phyloP scores from a whole-genome alignment of 1,140 invertebrate genomes.

The Penaeus vannamei region DNA sequence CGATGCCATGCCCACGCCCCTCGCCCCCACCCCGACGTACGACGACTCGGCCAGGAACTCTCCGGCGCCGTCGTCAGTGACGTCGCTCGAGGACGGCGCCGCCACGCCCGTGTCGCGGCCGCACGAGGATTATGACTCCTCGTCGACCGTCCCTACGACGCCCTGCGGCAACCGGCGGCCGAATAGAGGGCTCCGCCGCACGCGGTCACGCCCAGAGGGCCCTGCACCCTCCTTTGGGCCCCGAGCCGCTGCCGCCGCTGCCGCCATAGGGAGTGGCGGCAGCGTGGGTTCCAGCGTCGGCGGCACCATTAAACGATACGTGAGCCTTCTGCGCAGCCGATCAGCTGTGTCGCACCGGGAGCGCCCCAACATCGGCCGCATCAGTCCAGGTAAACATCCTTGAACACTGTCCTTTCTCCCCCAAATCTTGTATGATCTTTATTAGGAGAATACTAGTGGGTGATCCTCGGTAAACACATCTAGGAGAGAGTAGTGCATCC shows the following conservation, averaged over 20 bases:
- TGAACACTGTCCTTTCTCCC: background rate
- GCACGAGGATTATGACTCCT: constrained; percentile 39
- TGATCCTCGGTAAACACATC: too few species aligned
- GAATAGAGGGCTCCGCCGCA: constrained; percentile 50
- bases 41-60: constrained; percentile 73
- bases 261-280: constrained; percentile 18
- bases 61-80: constrained; percentile 45
- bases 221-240: constrained; percentile 55
- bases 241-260: constrained; percentile 28
- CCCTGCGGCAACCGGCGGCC: constrained; percentile 46
- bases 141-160: constrained; percentile 37
- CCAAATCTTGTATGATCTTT: background rate
- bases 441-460: background rate
- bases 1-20: constrained; percentile 54
- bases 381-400: constrained; percentile 58
- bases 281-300: constrained; percentile 50
- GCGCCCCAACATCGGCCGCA: constrained; percentile 48
- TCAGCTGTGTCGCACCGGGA: constrained; percentile 60
- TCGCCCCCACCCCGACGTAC: constrained; percentile 68
- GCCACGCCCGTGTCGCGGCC: constrained; percentile 69
- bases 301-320: constrained; percentile 56
- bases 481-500: too few species aligned
- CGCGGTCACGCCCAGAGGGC: constrained; percentile 53
- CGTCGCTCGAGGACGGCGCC: background rate
- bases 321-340: constrained; percentile 57